Evolutionary conservation across 1,140 invertebrate species (phyloP).

Genomic region (Coenobita brevimanus): DNA sequence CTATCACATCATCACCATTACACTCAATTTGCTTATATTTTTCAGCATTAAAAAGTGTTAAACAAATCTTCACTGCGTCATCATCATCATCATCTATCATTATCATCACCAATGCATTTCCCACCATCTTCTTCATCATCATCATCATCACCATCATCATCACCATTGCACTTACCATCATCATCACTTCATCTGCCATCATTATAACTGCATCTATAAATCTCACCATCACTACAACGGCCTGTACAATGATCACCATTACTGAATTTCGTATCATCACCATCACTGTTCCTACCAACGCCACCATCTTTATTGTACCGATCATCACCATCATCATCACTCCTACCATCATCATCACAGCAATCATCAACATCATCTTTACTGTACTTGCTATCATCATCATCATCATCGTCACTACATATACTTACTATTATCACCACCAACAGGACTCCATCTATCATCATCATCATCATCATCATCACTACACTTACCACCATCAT

Average conservation of each 20-base stretch:
- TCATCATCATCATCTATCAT: neutral
- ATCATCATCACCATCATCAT: neutral
- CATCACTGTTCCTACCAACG: neutral
- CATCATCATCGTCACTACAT: neutral
- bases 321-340: neutral
- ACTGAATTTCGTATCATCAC: neutral
- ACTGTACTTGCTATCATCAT: neutral
- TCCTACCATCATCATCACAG: neutral
- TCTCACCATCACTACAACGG: neutral
- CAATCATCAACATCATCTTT: neutral
- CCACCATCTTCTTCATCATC: neutral
- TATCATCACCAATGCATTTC: slow-evolving; percentile 5
- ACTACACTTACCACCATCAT: no score
- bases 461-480: no score
- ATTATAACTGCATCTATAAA: no score
- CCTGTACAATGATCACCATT: neutral
- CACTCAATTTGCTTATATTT: no score
- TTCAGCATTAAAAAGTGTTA: slow-evolving; percentile 2
- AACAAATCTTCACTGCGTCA: slow-evolving; percentile 2
- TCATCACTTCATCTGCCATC: neutral
- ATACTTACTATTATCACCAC: no score
- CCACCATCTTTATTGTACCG: neutral
- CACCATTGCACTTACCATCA: neutral
- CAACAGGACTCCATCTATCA: no score
- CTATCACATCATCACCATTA: no score